Conservation (phyloP, 2,797 vertebrate species). For the Spea hammondii region DNA sequence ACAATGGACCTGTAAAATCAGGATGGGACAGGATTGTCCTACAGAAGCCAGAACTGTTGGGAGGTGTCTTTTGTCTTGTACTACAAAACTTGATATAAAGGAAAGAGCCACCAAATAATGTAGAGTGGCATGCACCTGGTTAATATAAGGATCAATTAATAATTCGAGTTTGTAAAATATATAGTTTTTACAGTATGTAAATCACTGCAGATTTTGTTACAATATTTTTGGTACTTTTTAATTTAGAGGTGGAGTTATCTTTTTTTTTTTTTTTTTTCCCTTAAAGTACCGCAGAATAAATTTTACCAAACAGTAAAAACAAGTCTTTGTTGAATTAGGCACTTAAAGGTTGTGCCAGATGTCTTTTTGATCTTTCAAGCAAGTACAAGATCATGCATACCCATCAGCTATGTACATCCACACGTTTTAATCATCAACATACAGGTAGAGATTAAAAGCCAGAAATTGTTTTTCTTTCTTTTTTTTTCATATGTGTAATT, state of each 20-base stretch:
- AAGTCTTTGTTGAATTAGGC: constrained; percentile 6
- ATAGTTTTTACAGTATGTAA: no score
- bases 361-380: constrained; percentile 26
- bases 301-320: constrained; percentile 7
- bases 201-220: no score
- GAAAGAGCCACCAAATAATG: no score
- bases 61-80: no score
- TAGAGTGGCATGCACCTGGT: no score
- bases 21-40: no score
- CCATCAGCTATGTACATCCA: constrained; percentile 18
- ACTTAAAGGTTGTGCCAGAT: constrained; percentile 17
- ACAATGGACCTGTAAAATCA: no score
- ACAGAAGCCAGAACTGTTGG: no score
- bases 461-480: not conserved
- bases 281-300: not conserved
- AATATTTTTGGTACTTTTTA: no score
- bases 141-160: no score
- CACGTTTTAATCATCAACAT: constrained; percentile 23
- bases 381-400: not conserved
- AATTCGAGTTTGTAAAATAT: no score
- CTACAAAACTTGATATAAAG: no score
- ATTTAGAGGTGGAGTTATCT: not conserved
- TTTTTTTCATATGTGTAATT: constrained; percentile 4
- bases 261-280: not conserved
- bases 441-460: not conserved